These are phyloP conservation scores for Macrochelys suwanniensis DNA, from an alignment of 2,797 vertebrate genomes.

Conservation along the genomic window DNA sequence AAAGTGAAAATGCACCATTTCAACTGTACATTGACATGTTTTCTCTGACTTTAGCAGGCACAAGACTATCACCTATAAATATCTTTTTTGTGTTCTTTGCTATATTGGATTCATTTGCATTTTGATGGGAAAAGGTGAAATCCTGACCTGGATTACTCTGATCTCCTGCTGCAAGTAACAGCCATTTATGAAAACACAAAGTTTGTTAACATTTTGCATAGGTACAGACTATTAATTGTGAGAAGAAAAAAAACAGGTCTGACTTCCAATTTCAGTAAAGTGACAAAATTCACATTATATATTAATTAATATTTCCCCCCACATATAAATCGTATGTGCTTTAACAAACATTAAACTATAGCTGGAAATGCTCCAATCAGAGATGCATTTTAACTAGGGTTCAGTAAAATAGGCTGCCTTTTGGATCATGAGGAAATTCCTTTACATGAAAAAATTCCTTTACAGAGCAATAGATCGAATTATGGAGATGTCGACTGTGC, in stretches of 20 bases:
- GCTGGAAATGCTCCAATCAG: slow-evolving; percentile 44
- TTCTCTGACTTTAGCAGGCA: slow-evolving; percentile 40
- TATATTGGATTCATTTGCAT: slow-evolving; percentile 46
- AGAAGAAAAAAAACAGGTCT: background rate
- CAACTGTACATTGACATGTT: background rate
- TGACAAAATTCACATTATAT: slow-evolving; percentile 63
- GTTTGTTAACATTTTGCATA: background rate
- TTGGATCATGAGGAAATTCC: slow-evolving; percentile 8
- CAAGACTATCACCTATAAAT: slow-evolving; percentile 16
- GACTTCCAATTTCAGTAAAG: slow-evolving; percentile 34
- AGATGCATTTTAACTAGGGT: slow-evolving; percentile 43
- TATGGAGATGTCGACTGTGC: background rate
- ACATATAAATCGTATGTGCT: slow-evolving; percentile 12
- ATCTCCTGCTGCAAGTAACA: slow-evolving; percentile 23
- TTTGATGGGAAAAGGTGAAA: slow-evolving; percentile 52
- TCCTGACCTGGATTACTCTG: background rate
- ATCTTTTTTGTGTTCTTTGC: slow-evolving; percentile 1
- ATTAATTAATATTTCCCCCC: slow-evolving; percentile 41
- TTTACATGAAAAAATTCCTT: background rate
- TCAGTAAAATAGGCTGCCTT: background rate
- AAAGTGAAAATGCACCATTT: background rate
- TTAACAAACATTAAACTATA: slow-evolving; percentile 44
- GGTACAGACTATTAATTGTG: slow-evolving; percentile 19
- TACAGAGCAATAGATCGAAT: background rate
- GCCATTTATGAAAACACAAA: slow-evolving; percentile 6